A percentile compares a stretch with the other conserved stretches of the same genome.
phyloP scores from a whole-genome alignment of 2,797 vertebrate species.

The Tamandua tetradactyla region DNA sequence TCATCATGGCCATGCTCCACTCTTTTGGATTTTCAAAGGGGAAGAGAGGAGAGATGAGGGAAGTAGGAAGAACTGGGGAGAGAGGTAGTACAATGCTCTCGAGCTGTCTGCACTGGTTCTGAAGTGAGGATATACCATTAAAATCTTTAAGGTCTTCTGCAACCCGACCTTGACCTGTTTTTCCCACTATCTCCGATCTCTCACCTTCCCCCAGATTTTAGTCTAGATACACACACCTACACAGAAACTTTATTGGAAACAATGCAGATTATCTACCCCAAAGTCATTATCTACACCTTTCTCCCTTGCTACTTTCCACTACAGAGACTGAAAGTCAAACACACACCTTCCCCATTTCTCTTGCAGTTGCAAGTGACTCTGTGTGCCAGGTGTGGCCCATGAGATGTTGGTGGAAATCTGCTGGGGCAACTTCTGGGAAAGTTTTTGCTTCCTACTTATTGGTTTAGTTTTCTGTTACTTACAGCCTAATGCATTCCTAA shows the following conservation, averaged over 20 bases:
- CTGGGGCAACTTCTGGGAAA: not conserved
- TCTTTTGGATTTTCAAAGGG: not conserved
- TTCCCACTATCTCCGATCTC: not conserved
- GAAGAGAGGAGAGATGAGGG: not conserved
- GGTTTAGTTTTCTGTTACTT: slow-evolving; percentile 2
- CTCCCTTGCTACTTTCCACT: not conserved
- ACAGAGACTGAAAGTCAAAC: not conserved
- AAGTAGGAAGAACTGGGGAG: not conserved
- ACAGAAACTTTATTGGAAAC: not conserved
- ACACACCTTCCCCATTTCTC: not conserved
- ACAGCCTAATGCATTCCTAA: not conserved
- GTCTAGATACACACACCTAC: not conserved
- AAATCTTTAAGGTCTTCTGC: not conserved
- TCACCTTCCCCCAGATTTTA: not conserved
- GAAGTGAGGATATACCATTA: not conserved
- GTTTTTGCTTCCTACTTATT: not conserved
- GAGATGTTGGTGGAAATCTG: not conserved
- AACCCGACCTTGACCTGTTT: not conserved
- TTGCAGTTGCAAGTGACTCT: not conserved
- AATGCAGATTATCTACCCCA: not conserved
- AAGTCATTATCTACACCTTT: not conserved
- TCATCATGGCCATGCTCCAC: not conserved
- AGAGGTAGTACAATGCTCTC: not conserved
- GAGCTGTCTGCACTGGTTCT: not conserved
- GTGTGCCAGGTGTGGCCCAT: not conserved